Conservation (phyloP, 2,888 invertebrate genomes). For the Pegoplata infirma region DNA sequence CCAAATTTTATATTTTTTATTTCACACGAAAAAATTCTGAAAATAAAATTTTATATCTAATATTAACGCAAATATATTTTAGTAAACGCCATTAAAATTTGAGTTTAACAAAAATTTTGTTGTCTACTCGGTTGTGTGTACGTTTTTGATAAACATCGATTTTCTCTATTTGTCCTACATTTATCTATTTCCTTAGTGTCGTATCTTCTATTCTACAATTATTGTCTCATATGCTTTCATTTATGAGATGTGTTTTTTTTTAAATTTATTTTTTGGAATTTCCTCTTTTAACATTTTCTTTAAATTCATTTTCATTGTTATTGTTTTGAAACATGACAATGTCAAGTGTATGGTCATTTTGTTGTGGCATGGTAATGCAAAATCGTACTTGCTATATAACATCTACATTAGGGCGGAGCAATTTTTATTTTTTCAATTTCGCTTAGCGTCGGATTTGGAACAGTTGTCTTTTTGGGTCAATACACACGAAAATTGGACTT, state of each 20-base stretch:
- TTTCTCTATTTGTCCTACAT: background rate
- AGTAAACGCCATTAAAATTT: constrained; percentile 12
- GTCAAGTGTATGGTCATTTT: constrained; percentile 45
- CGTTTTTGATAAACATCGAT: constrained; percentile 9
- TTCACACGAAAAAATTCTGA: background rate
- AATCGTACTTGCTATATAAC: too few species aligned
- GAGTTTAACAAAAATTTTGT: constrained; percentile 11
- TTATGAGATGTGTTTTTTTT: background rate
- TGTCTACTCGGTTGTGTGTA: constrained; percentile 6
- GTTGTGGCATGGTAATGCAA: background rate
- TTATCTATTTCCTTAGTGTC: background rate
- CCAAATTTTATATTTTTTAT: background rate
- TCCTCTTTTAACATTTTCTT: background rate
- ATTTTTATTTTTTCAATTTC: too few species aligned
- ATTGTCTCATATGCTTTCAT: background rate
- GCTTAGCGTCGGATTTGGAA: too few species aligned
- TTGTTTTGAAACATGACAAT: constrained; percentile 34
- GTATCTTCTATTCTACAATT: background rate
- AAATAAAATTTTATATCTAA: constrained; percentile 8
- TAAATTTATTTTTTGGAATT: background rate
- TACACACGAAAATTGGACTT: too few species aligned
- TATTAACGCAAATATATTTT: background rate
- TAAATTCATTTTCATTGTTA: background rate
- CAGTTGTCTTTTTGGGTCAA: too few species aligned
- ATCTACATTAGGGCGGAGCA: too few species aligned